phyloP scores from a whole-genome alignment of 2,888 invertebrate species.

The Reticulitermes lucifugus region DNA sequence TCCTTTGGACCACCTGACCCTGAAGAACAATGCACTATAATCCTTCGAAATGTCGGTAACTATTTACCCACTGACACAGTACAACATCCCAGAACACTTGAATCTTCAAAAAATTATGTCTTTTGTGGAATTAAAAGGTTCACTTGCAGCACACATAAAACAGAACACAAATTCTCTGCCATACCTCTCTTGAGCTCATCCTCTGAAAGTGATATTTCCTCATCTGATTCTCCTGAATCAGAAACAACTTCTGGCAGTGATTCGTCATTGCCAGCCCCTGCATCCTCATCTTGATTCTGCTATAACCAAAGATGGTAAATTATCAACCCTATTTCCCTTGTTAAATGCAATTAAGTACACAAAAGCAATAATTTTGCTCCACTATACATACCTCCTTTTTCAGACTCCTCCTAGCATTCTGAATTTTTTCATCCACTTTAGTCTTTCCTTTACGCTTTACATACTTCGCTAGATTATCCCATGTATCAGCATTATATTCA shows the following conservation, averaged over 20 bases:
- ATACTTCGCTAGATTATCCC: constrained; percentile 84
- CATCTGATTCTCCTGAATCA: constrained; percentile 63
- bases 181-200: constrained; percentile 76
- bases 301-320: constrained; percentile 39
- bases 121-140: too few relatives aligned
- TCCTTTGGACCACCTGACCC: too few relatives aligned
- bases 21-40: too few relatives aligned
- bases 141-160: too few relatives aligned
- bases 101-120: too few relatives aligned
- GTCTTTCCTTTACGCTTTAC: constrained; percentile 82
- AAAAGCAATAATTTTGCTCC: too few relatives aligned
- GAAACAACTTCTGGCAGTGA: neutral
- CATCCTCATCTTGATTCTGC: constrained; percentile 65
- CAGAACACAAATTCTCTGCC: neutral
- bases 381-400: constrained; percentile 64
- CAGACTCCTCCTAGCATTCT: constrained; percentile 67
- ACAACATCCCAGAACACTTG: too few relatives aligned
- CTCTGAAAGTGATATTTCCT: constrained; percentile 77
- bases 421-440: constrained; percentile 88
- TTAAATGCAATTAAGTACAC: too few relatives aligned
- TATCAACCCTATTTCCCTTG: too few relatives aligned
- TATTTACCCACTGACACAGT: too few relatives aligned
- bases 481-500: constrained; percentile 85
- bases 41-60: too few relatives aligned
- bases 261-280: neutral